Percentiles rank a stretch among this genome's conserved stretches.
phyloP scores from a whole-genome alignment of 2,113 vertebrate species.

The Solenodon paradoxus region DNA sequence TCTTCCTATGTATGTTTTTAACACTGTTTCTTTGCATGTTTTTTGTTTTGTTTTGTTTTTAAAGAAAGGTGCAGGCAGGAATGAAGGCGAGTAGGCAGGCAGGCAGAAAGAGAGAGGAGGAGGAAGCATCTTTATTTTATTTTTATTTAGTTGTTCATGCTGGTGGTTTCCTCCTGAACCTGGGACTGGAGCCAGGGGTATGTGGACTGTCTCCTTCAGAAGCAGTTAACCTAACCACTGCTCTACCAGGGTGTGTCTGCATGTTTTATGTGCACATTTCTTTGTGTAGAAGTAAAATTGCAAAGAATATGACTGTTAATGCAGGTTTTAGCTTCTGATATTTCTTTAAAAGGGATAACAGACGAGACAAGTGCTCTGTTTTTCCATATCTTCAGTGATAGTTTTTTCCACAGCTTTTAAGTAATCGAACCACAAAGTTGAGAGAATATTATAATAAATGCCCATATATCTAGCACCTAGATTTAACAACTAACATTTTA shows the following conservation, averaged over 20 bases:
- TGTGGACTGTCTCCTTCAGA: too few relatives aligned
- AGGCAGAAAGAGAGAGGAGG: too few relatives aligned
- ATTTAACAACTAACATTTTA: not conserved
- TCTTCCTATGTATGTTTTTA: not conserved
- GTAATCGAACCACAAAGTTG: not conserved
- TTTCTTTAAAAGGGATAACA: not conserved
- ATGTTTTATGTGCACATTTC: not conserved
- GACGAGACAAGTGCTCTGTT: not conserved
- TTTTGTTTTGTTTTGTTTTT: too few relatives aligned
- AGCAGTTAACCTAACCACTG: too few relatives aligned
- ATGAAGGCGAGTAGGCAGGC: too few relatives aligned
- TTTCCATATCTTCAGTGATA: not conserved
- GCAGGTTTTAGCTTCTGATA: not conserved
- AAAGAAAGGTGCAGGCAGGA: too few relatives aligned
- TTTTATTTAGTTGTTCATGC: too few relatives aligned
- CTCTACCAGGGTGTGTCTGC: too few relatives aligned
- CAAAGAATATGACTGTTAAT: not conserved
- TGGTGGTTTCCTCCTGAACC: too few relatives aligned
- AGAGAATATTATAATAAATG: not conserved
- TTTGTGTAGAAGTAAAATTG: slow-evolving; percentile 15
- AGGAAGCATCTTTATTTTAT: too few relatives aligned
- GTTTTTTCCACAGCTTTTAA: not conserved
- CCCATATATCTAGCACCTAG: not conserved
- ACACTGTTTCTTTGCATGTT: not conserved
- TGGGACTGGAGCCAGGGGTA: too few relatives aligned